Conservation (phyloP, 2,888 invertebrate genomes). For the Melikaiella ostensackeni region DNA sequence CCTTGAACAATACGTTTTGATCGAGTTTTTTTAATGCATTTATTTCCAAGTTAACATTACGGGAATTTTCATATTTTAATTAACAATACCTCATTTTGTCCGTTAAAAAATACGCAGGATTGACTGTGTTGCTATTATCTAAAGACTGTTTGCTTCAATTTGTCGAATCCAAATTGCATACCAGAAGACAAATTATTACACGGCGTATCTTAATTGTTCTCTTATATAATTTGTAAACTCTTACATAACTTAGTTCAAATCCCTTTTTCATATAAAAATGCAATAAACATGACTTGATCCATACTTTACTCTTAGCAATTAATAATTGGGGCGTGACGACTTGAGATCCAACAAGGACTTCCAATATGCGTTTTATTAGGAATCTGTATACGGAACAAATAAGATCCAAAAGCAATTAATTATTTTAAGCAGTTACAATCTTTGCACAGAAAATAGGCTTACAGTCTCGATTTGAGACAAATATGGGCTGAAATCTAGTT, state of each 20-base stretch:
- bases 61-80: no score
- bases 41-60: no score
- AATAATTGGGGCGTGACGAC: slow-evolving; percentile 83
- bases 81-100: no score
- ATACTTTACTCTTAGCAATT: background rate
- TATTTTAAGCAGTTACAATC: no score
- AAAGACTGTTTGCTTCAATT: slow-evolving; percentile 56
- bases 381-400: slow-evolving; percentile 80
- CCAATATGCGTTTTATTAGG: slow-evolving; percentile 91
- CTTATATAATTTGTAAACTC: background rate
- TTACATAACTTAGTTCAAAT: background rate
- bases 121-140: slow-evolving; percentile 43
- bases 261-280: background rate
- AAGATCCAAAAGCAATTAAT: no score
- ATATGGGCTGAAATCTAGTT: no score
- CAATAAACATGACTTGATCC: no score
- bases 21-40: no score
- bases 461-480: no score
- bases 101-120: no score
- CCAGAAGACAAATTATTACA: slow-evolving; percentile 42
- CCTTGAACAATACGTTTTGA: no score
- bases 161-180: slow-evolving; percentile 51
- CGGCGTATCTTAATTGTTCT: background rate
- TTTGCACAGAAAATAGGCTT: no score
- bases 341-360: slow-evolving; percentile 90